These are phyloP conservation scores for Cryptocheilus praepositus DNA, from an alignment of 2,888 invertebrate genomes.

Conservation along the genomic window DNA sequence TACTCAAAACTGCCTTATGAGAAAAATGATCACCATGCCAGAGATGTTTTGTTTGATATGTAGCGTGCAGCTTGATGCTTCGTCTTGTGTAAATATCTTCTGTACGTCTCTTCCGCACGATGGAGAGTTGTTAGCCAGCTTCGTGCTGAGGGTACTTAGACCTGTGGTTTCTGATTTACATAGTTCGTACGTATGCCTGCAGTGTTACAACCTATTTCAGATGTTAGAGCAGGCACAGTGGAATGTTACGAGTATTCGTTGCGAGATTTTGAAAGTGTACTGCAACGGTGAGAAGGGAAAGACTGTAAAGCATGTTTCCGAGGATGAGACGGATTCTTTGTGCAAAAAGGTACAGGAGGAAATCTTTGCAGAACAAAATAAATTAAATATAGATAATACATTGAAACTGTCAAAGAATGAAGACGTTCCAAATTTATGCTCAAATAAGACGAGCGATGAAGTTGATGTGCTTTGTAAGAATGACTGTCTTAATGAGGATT, in stretches of 20 bases:
- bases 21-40: conserved; percentile 13
- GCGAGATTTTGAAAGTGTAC: conserved; percentile 62
- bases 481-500: conserved; percentile 14
- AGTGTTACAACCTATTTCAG: conserved; percentile 63
- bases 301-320: conserved; percentile 14
- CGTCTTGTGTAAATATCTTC: conserved; percentile 59
- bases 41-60: conserved; percentile 59
- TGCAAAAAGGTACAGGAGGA: conserved; percentile 1
- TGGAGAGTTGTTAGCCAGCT: conserved; percentile 56
- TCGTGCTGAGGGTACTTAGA: conserved; percentile 53
- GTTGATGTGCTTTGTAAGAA: conserved; percentile 12
- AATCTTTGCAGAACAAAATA: conserved; percentile 1
- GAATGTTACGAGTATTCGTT: conserved; percentile 55
- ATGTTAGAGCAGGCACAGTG: conserved; percentile 65
- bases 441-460: neutral
- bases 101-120: conserved; percentile 56
- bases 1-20: too few relatives aligned
- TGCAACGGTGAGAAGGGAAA: conserved; percentile 34
- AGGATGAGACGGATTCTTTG: conserved; percentile 6
- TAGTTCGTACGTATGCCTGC: conserved; percentile 57
- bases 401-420: conserved; percentile 9
- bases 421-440: neutral
- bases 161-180: conserved; percentile 41
- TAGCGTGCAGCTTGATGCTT: conserved; percentile 41
- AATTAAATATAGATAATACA: conserved; percentile 14